Evolutionary conservation across 1,140 invertebrate species (phyloP).

Genomic region (Yoshiicerus persimilis): DNA sequence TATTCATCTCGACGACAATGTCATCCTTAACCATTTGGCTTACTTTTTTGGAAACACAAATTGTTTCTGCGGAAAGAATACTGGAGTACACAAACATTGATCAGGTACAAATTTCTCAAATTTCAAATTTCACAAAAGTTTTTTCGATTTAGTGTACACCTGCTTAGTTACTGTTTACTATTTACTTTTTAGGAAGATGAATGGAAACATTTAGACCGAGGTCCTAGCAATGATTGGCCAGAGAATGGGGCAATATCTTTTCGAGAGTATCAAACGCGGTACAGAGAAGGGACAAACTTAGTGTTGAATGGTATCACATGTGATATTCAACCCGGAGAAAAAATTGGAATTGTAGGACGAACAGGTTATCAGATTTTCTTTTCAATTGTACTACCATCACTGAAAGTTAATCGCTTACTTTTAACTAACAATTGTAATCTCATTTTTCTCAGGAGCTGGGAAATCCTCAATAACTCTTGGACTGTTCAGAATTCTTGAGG

Average conservation of each 20-base stretch:
- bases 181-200: not conserved
- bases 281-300: constrained; percentile 54
- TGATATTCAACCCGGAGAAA: no score
- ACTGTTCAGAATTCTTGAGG: not conserved
- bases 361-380: constrained; percentile 53
- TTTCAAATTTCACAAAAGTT: not conserved
- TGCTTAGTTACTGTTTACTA: no score
- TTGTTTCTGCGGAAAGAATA: constrained; percentile 66
- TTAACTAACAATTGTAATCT: constrained; percentile 59
- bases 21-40: constrained; percentile 65
- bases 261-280: constrained; percentile 53
- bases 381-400: no score
- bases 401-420: no score
- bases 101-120: constrained; percentile 50
- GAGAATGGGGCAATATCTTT: constrained; percentile 55
- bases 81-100: constrained; percentile 64
- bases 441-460: constrained; percentile 58
- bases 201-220: no score
- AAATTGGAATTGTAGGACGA: no score
- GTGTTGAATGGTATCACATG: constrained; percentile 56
- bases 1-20: constrained; percentile 64
- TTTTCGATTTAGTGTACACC: not conserved
- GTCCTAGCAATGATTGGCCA: constrained; percentile 23
- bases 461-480: constrained; percentile 58
- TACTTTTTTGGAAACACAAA: constrained; percentile 65